Evolutionary conservation across 2,797 vertebrate genomes (phyloP).

Genomic region (Poeciliopsis infans): DNA sequence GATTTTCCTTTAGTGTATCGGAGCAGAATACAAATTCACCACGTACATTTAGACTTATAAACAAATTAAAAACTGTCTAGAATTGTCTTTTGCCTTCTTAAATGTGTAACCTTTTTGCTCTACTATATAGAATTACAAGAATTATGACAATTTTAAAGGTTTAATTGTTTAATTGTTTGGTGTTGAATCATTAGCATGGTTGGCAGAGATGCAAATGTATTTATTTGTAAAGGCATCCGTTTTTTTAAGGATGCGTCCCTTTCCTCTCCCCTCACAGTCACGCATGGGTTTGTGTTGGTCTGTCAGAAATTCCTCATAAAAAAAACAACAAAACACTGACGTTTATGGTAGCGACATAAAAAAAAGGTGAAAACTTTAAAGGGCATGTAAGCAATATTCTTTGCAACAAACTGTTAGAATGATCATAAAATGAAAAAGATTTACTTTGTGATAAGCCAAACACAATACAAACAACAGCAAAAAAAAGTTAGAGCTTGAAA

Average conservation of each 20-base stretch:
- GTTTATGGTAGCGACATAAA: neutral
- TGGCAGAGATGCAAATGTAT: neutral
- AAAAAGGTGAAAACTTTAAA: neutral
- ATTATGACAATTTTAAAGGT: neutral
- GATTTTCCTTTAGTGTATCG: neutral
- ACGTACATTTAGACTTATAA: neutral
- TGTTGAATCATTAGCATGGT: neutral
- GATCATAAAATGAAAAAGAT: neutral
- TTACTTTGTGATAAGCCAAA: neutral
- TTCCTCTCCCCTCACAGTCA: neutral
- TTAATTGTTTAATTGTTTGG: neutral
- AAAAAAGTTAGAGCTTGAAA: neutral
- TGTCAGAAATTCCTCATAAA: neutral
- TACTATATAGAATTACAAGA: neutral
- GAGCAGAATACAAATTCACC: neutral
- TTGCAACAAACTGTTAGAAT: neutral
- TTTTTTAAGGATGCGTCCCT: neutral
- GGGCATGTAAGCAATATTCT: neutral
- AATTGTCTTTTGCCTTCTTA: neutral
- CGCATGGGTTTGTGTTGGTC: neutral
- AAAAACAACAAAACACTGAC: neutral
- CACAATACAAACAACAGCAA: neutral
- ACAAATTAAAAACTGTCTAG: neutral
- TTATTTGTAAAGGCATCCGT: neutral
- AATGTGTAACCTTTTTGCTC: neutral